phyloP scores from a whole-genome alignment of 2,113 vertebrate species.

The Strix aluco region DNA sequence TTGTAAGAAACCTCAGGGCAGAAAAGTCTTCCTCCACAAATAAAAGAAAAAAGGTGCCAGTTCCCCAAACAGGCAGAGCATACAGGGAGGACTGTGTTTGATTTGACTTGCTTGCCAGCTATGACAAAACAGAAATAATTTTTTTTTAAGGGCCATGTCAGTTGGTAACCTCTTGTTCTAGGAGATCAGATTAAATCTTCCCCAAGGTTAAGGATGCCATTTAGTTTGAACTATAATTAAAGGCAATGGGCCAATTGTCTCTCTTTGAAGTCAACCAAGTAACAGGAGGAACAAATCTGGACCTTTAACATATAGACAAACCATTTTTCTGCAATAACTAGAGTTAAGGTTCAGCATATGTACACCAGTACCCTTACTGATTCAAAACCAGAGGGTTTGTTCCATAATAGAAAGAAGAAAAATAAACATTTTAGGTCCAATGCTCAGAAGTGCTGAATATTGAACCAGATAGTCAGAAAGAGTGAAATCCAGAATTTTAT shows the following conservation, averaged over 20 bases:
- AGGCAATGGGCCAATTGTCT: slow-evolving; percentile 4
- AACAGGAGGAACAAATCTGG: slow-evolving; percentile 43
- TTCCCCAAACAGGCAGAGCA: background rate
- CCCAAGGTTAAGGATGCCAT: background rate
- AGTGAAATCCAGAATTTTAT: background rate
- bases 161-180: slow-evolving; percentile 16
- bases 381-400: background rate
- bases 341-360: background rate
- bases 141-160: background rate
- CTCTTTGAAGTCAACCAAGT: slow-evolving; percentile 44
- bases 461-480: background rate
- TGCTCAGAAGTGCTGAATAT: background rate
- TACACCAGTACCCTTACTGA: background rate
- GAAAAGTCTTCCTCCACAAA: background rate
- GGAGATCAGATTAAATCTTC: slow-evolving; percentile 16
- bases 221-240: slow-evolving; percentile 44
- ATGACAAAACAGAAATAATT: background rate
- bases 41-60: background rate
- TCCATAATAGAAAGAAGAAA: background rate
- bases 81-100: background rate
- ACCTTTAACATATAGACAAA: background rate
- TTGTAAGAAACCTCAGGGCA: background rate
- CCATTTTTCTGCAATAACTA: background rate
- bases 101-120: background rate
- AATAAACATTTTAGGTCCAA: background rate